These are phyloP conservation scores for Lepus townsendii DNA, from an alignment of 2,797 vertebrate species.

Conservation along the genomic window DNA sequence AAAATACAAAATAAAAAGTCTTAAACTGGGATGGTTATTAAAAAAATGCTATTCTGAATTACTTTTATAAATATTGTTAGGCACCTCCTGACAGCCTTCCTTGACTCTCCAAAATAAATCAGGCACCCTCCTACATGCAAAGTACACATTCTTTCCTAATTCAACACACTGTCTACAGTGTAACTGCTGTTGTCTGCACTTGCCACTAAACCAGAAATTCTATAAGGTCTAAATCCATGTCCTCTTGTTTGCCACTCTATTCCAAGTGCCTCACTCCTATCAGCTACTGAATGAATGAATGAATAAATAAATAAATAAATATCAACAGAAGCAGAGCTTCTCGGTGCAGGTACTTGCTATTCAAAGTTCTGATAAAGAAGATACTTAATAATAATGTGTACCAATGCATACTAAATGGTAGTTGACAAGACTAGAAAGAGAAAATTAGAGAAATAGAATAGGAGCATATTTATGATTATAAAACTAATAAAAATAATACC, in stretches of 20 bases:
- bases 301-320: slow-evolving; percentile 29
- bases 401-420: slow-evolving; percentile 12
- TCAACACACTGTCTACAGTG: neutral
- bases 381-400: slow-evolving; percentile 15
- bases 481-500: slow-evolving; percentile 9
- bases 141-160: neutral
- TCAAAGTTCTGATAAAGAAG: slow-evolving; percentile 54
- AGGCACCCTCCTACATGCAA: neutral
- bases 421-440: slow-evolving; percentile 53
- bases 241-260: neutral
- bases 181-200: slow-evolving; percentile 42
- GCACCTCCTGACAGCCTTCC: slow-evolving; percentile 43
- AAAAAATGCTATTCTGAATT: neutral
- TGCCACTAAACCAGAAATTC: slow-evolving; percentile 32
- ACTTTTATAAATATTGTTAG: slow-evolving; percentile 10
- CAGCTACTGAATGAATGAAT: slow-evolving; percentile 43
- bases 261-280: slow-evolving; percentile 1
- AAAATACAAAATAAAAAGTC: no score
- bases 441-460: slow-evolving; percentile 57
- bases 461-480: slow-evolving; percentile 23
- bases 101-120: slow-evolving; percentile 61
- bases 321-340: slow-evolving; percentile 45
- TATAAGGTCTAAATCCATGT: neutral
- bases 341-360: slow-evolving; percentile 23
- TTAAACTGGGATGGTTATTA: no score